These are phyloP conservation scores for Hypotaenidia philippensis DNA, from an alignment of 2,797 vertebrate genomes.

Conservation along the genomic window DNA sequence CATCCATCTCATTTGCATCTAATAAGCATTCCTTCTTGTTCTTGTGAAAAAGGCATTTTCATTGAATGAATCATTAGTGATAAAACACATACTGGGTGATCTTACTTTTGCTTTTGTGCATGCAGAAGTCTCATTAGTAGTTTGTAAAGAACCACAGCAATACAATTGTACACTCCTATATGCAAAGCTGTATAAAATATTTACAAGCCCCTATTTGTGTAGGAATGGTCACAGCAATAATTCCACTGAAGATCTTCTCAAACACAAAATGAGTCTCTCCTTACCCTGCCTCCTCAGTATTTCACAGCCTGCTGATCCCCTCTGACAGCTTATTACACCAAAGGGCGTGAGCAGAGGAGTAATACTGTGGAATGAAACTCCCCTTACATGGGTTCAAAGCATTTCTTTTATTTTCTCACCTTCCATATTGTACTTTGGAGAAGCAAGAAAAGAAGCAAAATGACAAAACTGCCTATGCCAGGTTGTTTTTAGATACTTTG, in stretches of 20 bases:
- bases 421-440: not conserved
- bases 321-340: not conserved
- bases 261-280: not conserved
- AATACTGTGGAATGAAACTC: not conserved
- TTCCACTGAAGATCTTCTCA: not conserved
- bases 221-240: not conserved
- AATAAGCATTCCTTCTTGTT: not conserved
- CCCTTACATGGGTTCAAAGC: not conserved
- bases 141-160: not conserved
- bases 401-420: not conserved
- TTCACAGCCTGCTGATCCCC: not conserved
- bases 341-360: not conserved
- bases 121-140: not conserved
- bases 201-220: not conserved
- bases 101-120: not conserved
- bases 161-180: not conserved
- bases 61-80: no score
- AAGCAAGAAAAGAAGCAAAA: not conserved
- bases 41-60: not conserved
- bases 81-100: not conserved
- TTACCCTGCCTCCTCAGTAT: not conserved
- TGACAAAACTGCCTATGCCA: not conserved
- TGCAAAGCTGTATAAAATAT: not conserved
- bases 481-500: not conserved
- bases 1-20: not conserved